Conservation (phyloP, 2,888 invertebrate species). For the Hipparchia semele region DNA sequence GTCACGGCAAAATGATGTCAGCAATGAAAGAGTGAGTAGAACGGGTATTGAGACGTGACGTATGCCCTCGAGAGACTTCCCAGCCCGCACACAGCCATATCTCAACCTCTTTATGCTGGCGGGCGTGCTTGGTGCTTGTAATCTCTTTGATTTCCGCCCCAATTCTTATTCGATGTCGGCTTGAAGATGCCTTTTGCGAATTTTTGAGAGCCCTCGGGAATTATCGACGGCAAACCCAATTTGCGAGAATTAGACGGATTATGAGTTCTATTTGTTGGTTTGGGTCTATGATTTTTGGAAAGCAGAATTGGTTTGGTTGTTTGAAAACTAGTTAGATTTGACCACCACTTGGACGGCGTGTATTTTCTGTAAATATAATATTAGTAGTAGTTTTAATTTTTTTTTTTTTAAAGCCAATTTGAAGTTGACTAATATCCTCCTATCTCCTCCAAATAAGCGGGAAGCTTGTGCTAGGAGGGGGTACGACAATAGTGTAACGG, state of each 20-base stretch:
- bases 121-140: conserved; percentile 27
- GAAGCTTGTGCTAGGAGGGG: too few relatives aligned
- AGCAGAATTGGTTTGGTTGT: background rate
- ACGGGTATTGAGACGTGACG: background rate
- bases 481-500: too few relatives aligned
- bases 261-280: background rate
- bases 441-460: too few relatives aligned
- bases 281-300: background rate
- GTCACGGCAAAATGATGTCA: too few relatives aligned
- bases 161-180: conserved; percentile 33
- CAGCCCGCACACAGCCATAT: conserved; percentile 12
- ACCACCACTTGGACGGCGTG: too few relatives aligned
- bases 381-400: too few relatives aligned
- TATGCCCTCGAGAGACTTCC: conserved; percentile 6
- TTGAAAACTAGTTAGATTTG: too few relatives aligned
- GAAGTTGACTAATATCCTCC: too few relatives aligned
- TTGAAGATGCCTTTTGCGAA: conserved; percentile 43
- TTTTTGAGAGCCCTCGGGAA: conserved; percentile 46
- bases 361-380: too few relatives aligned
- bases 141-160: conserved; percentile 37
- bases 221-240: conserved; percentile 40
- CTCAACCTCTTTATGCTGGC: conserved; percentile 28
- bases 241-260: conserved; percentile 44
- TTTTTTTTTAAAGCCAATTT: too few relatives aligned
- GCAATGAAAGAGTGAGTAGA: too few relatives aligned